Evolutionary conservation across 2,113 vertebrate genomes (phyloP), one percentile per base, ranked within the genome.

Genomic region (Scomber scombrus): DNA sequence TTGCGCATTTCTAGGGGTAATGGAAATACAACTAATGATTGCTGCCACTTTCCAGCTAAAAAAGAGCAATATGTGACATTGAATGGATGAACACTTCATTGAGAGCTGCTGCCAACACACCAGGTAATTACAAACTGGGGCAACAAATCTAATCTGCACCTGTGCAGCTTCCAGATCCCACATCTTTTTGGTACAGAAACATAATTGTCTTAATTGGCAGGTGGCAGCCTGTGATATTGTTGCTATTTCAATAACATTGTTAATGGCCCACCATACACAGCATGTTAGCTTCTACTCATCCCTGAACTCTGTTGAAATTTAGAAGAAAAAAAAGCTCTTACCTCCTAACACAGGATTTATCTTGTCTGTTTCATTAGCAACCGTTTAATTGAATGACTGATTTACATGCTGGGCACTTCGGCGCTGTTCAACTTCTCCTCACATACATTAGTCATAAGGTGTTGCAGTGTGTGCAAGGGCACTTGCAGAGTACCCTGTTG

Each of bases 381-480:
- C 50, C 55, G 50, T 81, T 85, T 81, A 90, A 89, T 86, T 87
- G 84, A 85, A 81, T 71, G 68, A 67, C 71, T 81, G 55, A 83
- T 88, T 86, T 71, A 70, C 84, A 90, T 80, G 78, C 81, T 45
- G 79, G 74, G 75, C 73, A 86, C 81, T 83, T 70, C 34, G 55
- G 78, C 81, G 43, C 65, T 54, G 70, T 58, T 88, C 49, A 84
- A 65, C 83, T 60, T 79, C 67, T 80, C 61, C 75, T 60, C 60
- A 67, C 79, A 89, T 88, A 72, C 81, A 92, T 88, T 89, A 85
- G 76, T 86, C 76, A 90, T 85, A 80, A 85, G 82, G 84, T 84
- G 81, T 84, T 87, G 77, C 81, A 62, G 71, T 11, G 65, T 58
- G 76, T 13, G 74, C 47, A 52, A 71, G 85, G 86, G 78, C 55